Evolutionary conservation across 2,888 invertebrate genomes (phyloP).

Genomic region (Acronicta aceris): DNA sequence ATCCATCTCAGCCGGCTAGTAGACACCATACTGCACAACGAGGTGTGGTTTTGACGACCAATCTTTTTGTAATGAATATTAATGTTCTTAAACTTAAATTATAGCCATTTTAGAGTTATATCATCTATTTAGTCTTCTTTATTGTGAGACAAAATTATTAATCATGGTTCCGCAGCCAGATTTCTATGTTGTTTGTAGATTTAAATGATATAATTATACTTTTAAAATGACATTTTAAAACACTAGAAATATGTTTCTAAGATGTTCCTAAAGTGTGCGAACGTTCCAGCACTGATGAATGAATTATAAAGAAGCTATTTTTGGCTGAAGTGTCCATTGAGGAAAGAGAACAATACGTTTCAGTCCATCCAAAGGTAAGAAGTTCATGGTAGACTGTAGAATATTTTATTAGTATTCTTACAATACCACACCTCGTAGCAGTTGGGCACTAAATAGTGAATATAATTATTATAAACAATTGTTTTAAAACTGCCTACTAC

Average conservation of each 20-base stretch:
- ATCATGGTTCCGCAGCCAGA: conserved; percentile 4
- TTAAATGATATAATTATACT: conserved; percentile 5
- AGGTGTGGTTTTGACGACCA: conserved; percentile 68
- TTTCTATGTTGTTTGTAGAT: conserved; percentile 14
- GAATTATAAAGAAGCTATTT: conserved; percentile 23
- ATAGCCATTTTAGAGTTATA: conserved; percentile 23
- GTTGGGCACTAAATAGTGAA: conserved; percentile 74
- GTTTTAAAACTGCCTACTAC: conserved; percentile 88
- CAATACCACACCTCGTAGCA: conserved; percentile 70
- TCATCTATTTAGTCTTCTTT: not conserved
- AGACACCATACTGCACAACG: conserved; percentile 61
- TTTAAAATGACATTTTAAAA: conserved; percentile 15
- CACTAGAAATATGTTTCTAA: conserved; percentile 21
- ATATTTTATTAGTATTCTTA: conserved; percentile 38
- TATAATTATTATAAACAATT: conserved; percentile 79
- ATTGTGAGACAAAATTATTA: conserved; percentile 4
- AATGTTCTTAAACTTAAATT: conserved; percentile 18
- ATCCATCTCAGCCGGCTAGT: conserved; percentile 79
- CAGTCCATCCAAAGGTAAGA: conserved; percentile 51
- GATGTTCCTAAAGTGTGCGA: conserved; percentile 42
- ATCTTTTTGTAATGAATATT: conserved; percentile 39
- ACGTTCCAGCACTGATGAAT: conserved; percentile 31
- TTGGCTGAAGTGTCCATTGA: conserved; percentile 39
- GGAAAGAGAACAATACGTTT: conserved; percentile 48
- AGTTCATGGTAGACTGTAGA: conserved; percentile 39